Base-by-base conservation (phyloP, 1,140 invertebrate species). In the Schlechtendalia chinensis region DNA sequence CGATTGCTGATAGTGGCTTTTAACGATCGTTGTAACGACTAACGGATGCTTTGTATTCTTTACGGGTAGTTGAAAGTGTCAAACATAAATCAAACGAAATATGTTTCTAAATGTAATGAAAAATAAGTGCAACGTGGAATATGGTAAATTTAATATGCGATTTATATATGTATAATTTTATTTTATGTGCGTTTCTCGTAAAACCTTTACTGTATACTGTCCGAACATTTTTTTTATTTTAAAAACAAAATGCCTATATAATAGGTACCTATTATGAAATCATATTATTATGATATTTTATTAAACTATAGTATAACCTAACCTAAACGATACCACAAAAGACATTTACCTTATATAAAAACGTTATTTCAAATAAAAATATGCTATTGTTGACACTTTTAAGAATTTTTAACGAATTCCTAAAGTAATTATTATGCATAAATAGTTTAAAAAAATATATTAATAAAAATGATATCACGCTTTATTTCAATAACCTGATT, bases 11-110 rank as follows among this genome's bases (percentile, higher is more conserved):
- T 50, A 50, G 67, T 69, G 22, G 45, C 67, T 50, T 69, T 69
- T 69, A 69, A 69, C 39, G 65, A n/a, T 69, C 65, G n/a, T 24
- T 50, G 45, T 69, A 69, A 69, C 67, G 67, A 50, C 32, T 69
- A 69, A 22, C 65, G 65, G 65, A 69, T 47, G 65, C 39, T 24
- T 69, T 69, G 67, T 69, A 69, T 69, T 69, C 67, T 69, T 69
- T 50, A 50, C 67, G 39, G 67, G 39, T 22, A 69, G 22, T 69
- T 27, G 39, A 69, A 47, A 45, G 32, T 69, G 67, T 50, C 45
- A 19, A 24, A 50, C 67, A 69, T 69, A 69, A 69, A 69, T 69
- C 67, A 69, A 69, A 50, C 22, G 11, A 27, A 69, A 50, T 69
- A 69, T 50, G 45, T 50, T 69, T 69, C 39, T 50, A 50, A 69